A percentile compares a stretch with the other conserved stretches of the same genome.
These are phyloP conservation scores for Glaucopsyche alexis DNA, from an alignment of 2,888 invertebrate species.

Conservation along the genomic window DNA sequence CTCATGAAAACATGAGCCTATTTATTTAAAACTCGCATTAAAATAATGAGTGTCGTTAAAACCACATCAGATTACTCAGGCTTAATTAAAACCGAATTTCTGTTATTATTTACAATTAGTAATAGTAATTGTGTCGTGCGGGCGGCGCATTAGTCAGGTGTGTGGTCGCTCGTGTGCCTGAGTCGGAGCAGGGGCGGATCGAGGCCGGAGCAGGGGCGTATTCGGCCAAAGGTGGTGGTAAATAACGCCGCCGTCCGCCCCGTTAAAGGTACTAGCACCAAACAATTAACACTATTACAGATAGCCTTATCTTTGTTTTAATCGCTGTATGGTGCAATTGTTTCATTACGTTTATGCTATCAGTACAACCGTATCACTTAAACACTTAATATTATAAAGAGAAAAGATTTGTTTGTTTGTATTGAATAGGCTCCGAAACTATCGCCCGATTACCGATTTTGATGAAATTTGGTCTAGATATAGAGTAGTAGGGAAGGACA, in stretches of 20 bases:
- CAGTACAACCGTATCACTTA: background rate
- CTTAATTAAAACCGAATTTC: conserved; percentile 2
- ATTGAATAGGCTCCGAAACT: too few species aligned
- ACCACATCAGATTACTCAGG: background rate
- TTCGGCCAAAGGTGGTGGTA: background rate
- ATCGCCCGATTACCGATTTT: too few species aligned
- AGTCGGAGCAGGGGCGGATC: background rate
- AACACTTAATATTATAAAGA: too few species aligned
- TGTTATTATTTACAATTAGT: conserved; percentile 10
- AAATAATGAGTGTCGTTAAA: conserved; percentile 9
- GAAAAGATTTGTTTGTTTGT: too few species aligned
- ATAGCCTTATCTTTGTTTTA: conserved; percentile 12
- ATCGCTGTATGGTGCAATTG: background rate
- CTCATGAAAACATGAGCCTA: background rate
- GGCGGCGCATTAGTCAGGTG: background rate
- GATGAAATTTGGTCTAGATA: too few species aligned
- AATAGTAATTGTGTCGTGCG: background rate
- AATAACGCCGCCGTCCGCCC: conserved; percentile 7
- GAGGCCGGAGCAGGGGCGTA: conserved; percentile 10
- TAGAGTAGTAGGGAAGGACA: too few species aligned
- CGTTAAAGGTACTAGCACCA: background rate
- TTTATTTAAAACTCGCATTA: background rate
- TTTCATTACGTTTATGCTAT: conserved; percentile 3
- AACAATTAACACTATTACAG: conserved; percentile 19
- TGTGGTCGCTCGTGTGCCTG: background rate